Evolutionary conservation across 2,797 vertebrate genomes (phyloP).

Genomic region (Crenuchus spilurus): DNA sequence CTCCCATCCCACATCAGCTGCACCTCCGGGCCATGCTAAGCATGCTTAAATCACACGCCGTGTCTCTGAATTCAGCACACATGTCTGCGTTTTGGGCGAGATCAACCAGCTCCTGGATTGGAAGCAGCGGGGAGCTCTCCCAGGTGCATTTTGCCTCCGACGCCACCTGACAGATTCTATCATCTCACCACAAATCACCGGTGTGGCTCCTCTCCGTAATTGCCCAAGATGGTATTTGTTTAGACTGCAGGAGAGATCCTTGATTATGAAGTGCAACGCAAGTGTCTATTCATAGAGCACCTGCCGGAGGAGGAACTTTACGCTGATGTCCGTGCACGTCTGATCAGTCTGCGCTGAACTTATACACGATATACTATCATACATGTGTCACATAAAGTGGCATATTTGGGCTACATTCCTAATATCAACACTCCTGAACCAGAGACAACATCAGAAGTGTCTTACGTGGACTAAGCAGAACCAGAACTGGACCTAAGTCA

Average conservation of each 20-base stretch:
- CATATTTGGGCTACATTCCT: no score
- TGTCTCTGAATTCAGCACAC: background rate
- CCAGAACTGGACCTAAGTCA: no score
- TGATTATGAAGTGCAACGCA: conserved; percentile 48
- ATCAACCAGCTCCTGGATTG: conserved; percentile 44
- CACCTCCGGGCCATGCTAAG: background rate
- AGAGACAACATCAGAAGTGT: no score
- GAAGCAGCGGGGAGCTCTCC: conserved; percentile 60
- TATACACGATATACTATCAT: no score
- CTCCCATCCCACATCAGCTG: background rate
- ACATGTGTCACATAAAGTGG: no score
- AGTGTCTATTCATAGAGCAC: conserved; percentile 27
- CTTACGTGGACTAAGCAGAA: no score
- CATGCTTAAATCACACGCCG: conserved; percentile 12
- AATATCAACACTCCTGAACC: no score
- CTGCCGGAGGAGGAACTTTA: conserved; percentile 46
- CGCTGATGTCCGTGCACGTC: conserved; percentile 38
- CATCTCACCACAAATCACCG: conserved; percentile 45
- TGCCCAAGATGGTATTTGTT: conserved; percentile 48
- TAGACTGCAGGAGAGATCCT: conserved; percentile 45
- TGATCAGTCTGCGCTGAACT: no score
- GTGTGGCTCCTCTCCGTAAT: conserved; percentile 40
- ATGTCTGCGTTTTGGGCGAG: conserved; percentile 33
- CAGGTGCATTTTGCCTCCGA: conserved; percentile 63
- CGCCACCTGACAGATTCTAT: conserved; percentile 53